Percentiles rank a stretch among this genome's conserved stretches.
Evolutionary conservation across 1,140 invertebrate species (phyloP).

Genomic region (Vollenhovia emeryi): DNA sequence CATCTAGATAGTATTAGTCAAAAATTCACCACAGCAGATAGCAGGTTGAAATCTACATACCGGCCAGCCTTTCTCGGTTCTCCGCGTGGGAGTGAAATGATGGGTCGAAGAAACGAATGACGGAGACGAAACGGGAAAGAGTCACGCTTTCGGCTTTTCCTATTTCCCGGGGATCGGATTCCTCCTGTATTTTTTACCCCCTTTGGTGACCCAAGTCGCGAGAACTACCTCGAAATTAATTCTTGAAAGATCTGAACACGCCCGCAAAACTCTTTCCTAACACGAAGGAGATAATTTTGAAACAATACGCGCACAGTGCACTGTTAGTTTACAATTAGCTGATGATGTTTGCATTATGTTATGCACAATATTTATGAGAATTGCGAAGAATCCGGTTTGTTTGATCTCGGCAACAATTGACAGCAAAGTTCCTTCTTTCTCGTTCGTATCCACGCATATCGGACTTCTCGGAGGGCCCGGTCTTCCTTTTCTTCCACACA

Average conservation of each 20-base stretch:
- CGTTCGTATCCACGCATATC: background rate
- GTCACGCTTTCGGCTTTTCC: constrained; percentile 66
- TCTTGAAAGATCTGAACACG: background rate
- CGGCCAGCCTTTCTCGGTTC: background rate
- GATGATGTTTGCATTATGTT: background rate
- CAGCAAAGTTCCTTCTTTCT: constrained; percentile 14
- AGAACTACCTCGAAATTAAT: background rate
- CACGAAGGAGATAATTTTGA: background rate
- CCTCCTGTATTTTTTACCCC: background rate
- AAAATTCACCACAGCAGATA: constrained; percentile 52
- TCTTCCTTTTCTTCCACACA: constrained; percentile 11
- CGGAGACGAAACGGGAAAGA: constrained; percentile 33
- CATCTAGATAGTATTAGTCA: background rate
- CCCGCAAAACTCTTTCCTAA: background rate
- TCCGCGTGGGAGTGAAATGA: constrained; percentile 38
- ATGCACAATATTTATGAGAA: background rate
- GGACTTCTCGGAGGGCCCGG: background rate
- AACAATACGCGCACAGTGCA: background rate
- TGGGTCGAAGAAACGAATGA: constrained; percentile 24
- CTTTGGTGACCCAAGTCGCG: background rate
- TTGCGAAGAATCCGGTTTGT: background rate
- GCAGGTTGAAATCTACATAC: constrained; percentile 69
- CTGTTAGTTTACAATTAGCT: background rate
- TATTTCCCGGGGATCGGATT: constrained; percentile 13
- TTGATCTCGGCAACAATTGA: background rate